phyloP scores from a whole-genome alignment of 2,113 vertebrate species.

The Eclectus roratus region DNA sequence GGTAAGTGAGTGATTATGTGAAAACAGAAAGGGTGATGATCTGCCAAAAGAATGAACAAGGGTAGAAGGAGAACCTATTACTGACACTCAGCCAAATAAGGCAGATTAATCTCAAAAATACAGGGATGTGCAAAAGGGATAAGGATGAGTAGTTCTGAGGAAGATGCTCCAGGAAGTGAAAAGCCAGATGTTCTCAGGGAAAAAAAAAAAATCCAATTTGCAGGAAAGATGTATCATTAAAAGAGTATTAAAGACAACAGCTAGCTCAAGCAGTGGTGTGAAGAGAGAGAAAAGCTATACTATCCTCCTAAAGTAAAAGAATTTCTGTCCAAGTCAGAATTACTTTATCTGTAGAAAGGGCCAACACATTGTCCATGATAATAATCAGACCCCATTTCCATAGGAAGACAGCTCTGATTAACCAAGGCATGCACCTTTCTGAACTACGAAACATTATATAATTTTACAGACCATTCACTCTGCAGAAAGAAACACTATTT shows the following conservation, averaged over 20 bases:
- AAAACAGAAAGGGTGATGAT: background rate
- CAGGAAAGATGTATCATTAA: background rate
- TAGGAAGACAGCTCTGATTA: background rate
- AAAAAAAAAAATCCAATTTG: background rate
- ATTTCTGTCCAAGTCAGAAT: background rate
- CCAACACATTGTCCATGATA: background rate
- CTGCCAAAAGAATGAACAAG: background rate
- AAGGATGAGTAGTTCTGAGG: background rate
- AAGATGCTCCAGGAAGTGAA: background rate
- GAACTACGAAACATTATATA: background rate
- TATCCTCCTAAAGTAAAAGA: background rate
- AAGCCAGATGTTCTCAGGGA: background rate
- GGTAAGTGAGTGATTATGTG: background rate
- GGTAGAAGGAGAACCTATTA: background rate
- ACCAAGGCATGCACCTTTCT: background rate
- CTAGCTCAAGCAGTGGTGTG: background rate
- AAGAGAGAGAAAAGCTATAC: background rate
- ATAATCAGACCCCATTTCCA: background rate
- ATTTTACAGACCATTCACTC: background rate
- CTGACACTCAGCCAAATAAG: background rate
- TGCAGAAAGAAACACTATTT: background rate
- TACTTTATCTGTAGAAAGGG: background rate
- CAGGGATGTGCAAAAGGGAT: background rate
- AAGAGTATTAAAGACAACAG: background rate
- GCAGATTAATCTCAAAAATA: background rate